phyloP scores from a whole-genome alignment of 2,113 vertebrate genomes.

The Callocephalon fimbriatum region DNA sequence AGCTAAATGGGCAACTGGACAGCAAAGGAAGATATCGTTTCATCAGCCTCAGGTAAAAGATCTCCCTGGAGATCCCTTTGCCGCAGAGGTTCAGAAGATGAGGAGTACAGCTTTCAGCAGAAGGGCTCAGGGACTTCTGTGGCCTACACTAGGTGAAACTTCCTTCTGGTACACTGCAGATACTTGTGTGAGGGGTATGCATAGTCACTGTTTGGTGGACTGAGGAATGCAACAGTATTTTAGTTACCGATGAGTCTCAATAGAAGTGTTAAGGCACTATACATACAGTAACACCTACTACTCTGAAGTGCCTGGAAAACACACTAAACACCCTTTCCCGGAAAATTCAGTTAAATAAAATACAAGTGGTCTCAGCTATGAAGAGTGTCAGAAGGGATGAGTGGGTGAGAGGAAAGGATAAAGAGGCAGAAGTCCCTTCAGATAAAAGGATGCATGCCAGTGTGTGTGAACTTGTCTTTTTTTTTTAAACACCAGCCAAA shows the following conservation, averaged over 20 bases:
- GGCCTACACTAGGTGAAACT: background rate
- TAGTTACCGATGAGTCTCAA: background rate
- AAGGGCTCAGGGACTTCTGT: background rate
- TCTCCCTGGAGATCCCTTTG: background rate
- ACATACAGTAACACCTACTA: background rate
- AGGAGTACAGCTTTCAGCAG: background rate
- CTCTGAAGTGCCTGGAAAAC: background rate
- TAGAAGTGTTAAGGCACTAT: background rate
- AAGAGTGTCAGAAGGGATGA: background rate
- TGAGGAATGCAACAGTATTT: background rate
- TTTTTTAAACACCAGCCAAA: background rate
- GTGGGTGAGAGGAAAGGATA: background rate
- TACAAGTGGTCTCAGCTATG: background rate
- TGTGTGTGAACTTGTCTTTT: fast-evolving
- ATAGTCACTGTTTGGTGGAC: background rate
- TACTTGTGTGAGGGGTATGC: background rate
- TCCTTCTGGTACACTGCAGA: background rate
- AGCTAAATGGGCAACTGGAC: background rate
- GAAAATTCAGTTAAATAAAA: background rate
- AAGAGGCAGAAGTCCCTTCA: background rate
- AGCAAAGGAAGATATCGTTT: background rate
- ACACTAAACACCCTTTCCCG: background rate
- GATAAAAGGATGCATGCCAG: background rate
- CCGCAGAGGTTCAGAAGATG: background rate
- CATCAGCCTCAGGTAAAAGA: background rate